Evolutionary conservation across 2,888 invertebrate genomes (phyloP).

Genomic region (Enoplolaimus lenunculus): DNA sequence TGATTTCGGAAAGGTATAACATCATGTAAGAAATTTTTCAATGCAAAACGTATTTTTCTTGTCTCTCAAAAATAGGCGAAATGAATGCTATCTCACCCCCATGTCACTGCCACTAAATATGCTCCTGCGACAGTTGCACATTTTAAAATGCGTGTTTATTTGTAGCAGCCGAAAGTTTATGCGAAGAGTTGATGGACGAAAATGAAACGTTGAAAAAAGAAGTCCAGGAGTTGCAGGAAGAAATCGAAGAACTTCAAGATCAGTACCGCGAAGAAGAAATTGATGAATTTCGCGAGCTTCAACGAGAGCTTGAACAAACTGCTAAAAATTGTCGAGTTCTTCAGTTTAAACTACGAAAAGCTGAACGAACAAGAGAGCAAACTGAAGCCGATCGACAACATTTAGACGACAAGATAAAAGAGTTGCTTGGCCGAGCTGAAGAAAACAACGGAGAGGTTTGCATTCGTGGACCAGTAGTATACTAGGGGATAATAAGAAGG

Average conservation of each 20-base stretch:
- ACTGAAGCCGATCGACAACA: constrained; percentile 69
- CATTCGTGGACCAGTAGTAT: no score
- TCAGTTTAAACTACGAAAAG: constrained; percentile 90
- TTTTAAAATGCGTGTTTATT: no score
- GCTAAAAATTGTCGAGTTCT: constrained; percentile 94
- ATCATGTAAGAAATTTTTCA: no score
- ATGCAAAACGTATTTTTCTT: no score
- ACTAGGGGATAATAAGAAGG: no score
- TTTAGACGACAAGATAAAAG: constrained; percentile 42
- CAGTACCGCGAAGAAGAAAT: constrained; percentile 77
- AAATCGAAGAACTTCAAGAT: constrained; percentile 70
- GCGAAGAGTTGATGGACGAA: constrained; percentile 86
- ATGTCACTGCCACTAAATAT: no score
- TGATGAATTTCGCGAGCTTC: constrained; percentile 79
- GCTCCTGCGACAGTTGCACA: no score
- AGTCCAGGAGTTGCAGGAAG: constrained; percentile 76
- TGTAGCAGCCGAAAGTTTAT: constrained; percentile 72
- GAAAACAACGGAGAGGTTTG: no score
- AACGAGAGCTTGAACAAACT: constrained; percentile 85
- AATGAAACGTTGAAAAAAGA: constrained; percentile 87
- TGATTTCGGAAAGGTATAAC: no score
- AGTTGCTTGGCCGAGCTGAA: constrained; percentile 38
- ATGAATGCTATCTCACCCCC: no score
- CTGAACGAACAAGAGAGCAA: constrained; percentile 59
- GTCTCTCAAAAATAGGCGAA: no score